Base-by-base conservation (phyloP, 2,888 invertebrate species). In the Rhingia campestris region DNA sequence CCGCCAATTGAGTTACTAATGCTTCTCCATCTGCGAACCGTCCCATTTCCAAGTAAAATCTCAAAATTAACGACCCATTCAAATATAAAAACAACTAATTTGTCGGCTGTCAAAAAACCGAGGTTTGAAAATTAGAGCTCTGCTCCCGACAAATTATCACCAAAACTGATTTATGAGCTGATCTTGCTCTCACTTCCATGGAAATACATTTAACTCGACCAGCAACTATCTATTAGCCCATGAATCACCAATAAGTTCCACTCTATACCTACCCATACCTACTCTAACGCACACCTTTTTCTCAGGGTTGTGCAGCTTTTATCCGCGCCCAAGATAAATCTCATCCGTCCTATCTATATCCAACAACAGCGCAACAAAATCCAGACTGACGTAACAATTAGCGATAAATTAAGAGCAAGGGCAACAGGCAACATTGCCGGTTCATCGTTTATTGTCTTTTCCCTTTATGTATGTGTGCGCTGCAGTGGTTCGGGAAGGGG, bases 181-280 rank as follows among this genome's bases (percentile, higher is more conserved):
- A 32, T 5, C 14, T 10, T 32, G 5, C 9, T 61, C 41, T 56
- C 73, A 77, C 47, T 77, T 77, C 81, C 61, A 59, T 61, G 49
- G 72, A 82, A 77, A 54, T 39, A 54, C 47, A 45, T 22, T 22
- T 30, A 39, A 41, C 32, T 53, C 54, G 64, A 45, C 75, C 70
- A 47, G 35, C 66, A 81, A 82, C 54, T 84, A 82, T 73, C 82
- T 73, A 84, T 79, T 74, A 79, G 41, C 14, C 32, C 74, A 79
- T 84, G 84, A 75, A 84, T 84, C 84, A 84, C 70, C 84, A 80
- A 84, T 84, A 84, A 80, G 84, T 84, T 84, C 80, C 84, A 77
- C 58, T 47, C 61, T 45, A 66, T 9, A 2, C 3, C n/a, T 12
- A 59, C 59, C 35, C 66, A 64, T 41, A 59, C 66, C 47, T 43